phyloP scores from a whole-genome alignment of 1,140 invertebrate species.

The Drosophila neocordata region DNA sequence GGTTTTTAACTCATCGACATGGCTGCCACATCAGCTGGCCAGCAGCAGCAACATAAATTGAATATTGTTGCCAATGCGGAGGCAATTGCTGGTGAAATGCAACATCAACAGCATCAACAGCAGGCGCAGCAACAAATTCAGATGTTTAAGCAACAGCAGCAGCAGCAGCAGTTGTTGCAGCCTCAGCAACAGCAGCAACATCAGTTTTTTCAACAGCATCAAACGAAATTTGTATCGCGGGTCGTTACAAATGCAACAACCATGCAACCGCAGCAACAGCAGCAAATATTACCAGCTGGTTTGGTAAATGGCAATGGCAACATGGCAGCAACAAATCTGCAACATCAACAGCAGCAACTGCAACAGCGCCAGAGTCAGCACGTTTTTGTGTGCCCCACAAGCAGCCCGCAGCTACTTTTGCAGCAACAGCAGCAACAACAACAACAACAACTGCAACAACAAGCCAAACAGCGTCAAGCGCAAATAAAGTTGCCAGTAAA shows the following conservation, averaged over 20 bases:
- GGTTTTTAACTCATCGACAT: constrained; percentile 60
- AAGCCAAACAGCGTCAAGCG: constrained; percentile 53
- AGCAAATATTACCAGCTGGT: constrained; percentile 70
- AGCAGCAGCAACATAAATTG: constrained; percentile 69
- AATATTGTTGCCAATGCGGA: constrained; percentile 68
- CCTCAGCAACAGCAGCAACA: constrained; percentile 58
- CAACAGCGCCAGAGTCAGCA: constrained; percentile 50
- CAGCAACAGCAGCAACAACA: constrained; percentile 47
- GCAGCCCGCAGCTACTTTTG: constrained; percentile 50
- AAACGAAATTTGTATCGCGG: constrained; percentile 76
- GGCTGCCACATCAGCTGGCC: constrained; percentile 80
- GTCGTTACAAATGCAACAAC: constrained; percentile 72
- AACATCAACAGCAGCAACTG: constrained; percentile 53
- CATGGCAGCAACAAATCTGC: constrained; percentile 54
- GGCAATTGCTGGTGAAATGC: constrained; percentile 54
- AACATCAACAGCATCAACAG: constrained; percentile 64
- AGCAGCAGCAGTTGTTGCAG: constrained; percentile 42
- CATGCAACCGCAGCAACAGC: constrained; percentile 56
- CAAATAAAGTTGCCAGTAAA: constrained; percentile 71
- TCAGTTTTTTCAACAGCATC: constrained; percentile 64
- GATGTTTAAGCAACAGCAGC: constrained; percentile 44
- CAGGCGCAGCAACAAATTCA: constrained; percentile 39
- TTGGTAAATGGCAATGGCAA: constrained; percentile 71
- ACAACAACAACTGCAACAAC: constrained; percentile 47
- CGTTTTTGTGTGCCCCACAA: constrained; percentile 63